A percentile compares a stretch with the other conserved stretches of the same genome.
Conservation (phyloP, 23 tunicate genomes). For the Diplosoma virens region DNA sequence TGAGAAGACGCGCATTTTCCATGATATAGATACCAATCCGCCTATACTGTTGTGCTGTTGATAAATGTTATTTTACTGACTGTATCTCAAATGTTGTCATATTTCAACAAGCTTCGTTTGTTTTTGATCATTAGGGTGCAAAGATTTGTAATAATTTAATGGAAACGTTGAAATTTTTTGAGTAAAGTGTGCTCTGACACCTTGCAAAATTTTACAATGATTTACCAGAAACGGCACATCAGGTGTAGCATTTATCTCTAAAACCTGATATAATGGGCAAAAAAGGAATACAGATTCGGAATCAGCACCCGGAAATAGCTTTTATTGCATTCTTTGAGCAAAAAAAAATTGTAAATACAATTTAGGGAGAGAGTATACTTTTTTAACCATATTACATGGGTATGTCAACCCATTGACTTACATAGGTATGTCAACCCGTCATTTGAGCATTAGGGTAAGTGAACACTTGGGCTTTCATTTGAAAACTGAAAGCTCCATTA, state of each 20-base stretch:
- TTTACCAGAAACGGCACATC: background rate
- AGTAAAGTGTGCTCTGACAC: background rate
- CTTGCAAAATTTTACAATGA: background rate
- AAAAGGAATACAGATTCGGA: too few relatives aligned
- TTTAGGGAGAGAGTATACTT: too few relatives aligned
- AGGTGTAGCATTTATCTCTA: background rate
- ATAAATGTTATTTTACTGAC: background rate
- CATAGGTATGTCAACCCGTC: too few relatives aligned
- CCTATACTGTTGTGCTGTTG: background rate
- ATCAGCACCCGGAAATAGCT: too few relatives aligned
- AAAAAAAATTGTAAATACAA: too few relatives aligned
- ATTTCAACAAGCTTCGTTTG: background rate
- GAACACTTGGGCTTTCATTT: too few relatives aligned
- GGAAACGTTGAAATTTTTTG: background rate
- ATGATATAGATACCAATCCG: background rate
- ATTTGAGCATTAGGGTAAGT: too few relatives aligned
- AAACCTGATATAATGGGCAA: too few relatives aligned
- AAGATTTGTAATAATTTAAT: background rate
- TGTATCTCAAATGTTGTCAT: slow-evolving; percentile 1
- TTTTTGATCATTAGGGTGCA: background rate
- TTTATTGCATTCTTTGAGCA: too few relatives aligned
- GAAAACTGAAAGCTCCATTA: too few relatives aligned
- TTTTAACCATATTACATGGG: too few relatives aligned
- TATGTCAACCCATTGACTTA: too few relatives aligned
- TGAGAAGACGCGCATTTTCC: slow-evolving; percentile 18